Conservation (phyloP, 2,113 vertebrate genomes). For the Hassar affinis region DNA sequence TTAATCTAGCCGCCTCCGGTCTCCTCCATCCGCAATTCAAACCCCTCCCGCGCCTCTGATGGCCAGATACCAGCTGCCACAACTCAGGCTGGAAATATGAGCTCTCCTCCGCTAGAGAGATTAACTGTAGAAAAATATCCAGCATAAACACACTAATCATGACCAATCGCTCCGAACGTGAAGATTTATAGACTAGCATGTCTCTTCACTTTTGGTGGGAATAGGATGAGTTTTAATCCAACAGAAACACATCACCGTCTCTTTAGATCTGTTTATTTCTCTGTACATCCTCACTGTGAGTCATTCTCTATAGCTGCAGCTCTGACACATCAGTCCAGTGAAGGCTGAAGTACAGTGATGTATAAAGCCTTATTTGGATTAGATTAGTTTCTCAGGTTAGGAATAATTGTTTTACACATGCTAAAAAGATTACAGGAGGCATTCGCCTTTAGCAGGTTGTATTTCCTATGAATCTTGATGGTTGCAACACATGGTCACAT, state of each 20-base stretch:
- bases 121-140: conserved; percentile 18
- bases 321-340: no score
- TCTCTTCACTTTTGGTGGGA: neutral
- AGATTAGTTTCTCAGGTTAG: neutral
- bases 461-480: no score
- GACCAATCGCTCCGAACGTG: neutral
- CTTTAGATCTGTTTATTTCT: neutral
- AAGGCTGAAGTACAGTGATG: no score
- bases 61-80: conserved; percentile 11
- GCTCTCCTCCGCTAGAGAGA: neutral
- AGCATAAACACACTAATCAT: conserved; percentile 34
- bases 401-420: no score
- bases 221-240: neutral
- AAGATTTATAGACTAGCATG: conserved; percentile 10
- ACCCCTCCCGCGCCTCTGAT: neutral
- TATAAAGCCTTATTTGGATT: neutral
- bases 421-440: no score
- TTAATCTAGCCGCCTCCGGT: conserved; percentile 38
- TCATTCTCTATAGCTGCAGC: neutral
- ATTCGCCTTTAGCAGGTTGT: no score
- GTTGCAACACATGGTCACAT: no score
- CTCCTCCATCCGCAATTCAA: neutral
- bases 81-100: neutral
- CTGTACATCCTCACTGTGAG: neutral
- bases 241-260: neutral